Percentiles rank a stretch among this genome's conserved stretches.
phyloP scores from a whole-genome alignment of 2,888 invertebrate genomes.

The Emmelina monodactyla region DNA sequence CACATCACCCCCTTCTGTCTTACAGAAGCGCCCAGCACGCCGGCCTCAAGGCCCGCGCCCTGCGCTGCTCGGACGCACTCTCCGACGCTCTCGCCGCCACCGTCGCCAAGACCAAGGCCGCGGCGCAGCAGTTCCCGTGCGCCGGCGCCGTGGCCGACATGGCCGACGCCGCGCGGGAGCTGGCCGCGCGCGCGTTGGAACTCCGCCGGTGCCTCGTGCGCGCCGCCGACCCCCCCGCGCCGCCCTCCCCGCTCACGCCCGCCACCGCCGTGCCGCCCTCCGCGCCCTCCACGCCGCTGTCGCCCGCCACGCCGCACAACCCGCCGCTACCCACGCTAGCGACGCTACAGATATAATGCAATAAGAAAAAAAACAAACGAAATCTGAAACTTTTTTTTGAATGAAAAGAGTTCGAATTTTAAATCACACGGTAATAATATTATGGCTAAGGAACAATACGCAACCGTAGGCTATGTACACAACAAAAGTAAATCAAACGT shows the following conservation, averaged over 20 bases:
- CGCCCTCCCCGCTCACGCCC: conserved; percentile 35
- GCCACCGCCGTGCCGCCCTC: conserved; percentile 40
- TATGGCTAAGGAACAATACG: too few relatives aligned
- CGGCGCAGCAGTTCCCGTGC: conserved; percentile 91
- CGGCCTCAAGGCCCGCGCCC: conserved; percentile 75
- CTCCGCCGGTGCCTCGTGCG: conserved; percentile 78
- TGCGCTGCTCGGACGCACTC: conserved; percentile 80
- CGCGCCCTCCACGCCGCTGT: conserved; percentile 36
- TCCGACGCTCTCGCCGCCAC: conserved; percentile 83
- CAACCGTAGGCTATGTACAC: too few relatives aligned
- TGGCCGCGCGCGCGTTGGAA: conserved; percentile 84
- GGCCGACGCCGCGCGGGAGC: conserved; percentile 88
- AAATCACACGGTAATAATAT: too few relatives aligned
- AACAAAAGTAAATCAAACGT: too few relatives aligned
- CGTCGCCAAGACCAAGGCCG: conserved; percentile 88
- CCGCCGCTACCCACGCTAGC: conserved; percentile 34
- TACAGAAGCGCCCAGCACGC: conserved; percentile 77
- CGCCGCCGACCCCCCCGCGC: conserved; percentile 61
- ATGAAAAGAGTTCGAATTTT: too few relatives aligned
- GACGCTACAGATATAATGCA: conserved; percentile 46
- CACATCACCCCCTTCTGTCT: conserved; percentile 4
- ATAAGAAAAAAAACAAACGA: too few relatives aligned
- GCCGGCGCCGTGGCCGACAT: conserved; percentile 91
- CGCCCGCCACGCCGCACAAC: conserved; percentile 41
- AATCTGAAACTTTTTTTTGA: too few relatives aligned